These are phyloP conservation scores for Anabas testudineus DNA, from an alignment of 2,797 vertebrate genomes.

Conservation along the genomic window DNA sequence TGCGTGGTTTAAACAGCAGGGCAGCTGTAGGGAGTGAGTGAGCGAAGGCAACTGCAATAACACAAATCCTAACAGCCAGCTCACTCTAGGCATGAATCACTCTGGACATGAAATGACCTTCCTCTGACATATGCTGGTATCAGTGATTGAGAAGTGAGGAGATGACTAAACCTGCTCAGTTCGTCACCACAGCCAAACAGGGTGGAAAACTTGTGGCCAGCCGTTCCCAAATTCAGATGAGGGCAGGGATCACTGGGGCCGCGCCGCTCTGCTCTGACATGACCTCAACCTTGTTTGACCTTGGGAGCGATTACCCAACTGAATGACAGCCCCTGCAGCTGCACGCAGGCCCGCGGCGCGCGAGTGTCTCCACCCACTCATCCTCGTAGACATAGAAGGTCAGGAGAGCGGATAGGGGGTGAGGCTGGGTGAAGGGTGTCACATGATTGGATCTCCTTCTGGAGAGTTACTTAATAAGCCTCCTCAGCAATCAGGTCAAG, in stretches of 20 bases:
- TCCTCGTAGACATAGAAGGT: constrained; percentile 71
- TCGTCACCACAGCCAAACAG: constrained; percentile 38
- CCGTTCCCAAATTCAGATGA: constrained; percentile 40
- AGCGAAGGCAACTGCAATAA: constrained; percentile 71
- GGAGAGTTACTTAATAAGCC: constrained; percentile 84
- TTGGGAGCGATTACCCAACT: constrained; percentile 60
- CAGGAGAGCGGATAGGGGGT: constrained; percentile 56
- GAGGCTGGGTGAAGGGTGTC: constrained; percentile 76
- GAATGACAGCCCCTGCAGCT: constrained; percentile 63
- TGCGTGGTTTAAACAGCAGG: constrained; percentile 59
- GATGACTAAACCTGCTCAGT: constrained; percentile 74
- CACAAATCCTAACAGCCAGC: constrained; percentile 68
- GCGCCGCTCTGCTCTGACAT: constrained; percentile 28
- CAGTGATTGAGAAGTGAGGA: constrained; percentile 72
- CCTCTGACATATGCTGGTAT: constrained; percentile 75
- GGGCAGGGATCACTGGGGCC: constrained; percentile 21
- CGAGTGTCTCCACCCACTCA: constrained; percentile 44
- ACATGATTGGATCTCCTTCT: constrained; percentile 82
- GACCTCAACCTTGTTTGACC: constrained; percentile 72
- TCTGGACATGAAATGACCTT: constrained; percentile 68
- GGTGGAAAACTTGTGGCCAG: constrained; percentile 27
- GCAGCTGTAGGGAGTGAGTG: constrained; percentile 67
- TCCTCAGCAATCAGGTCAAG: constrained; percentile 84
- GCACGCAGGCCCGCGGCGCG: constrained; percentile 30
- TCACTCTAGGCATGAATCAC: constrained; percentile 77